A percentile compares a stretch with the other conserved stretches of the same genome.
Evolutionary conservation across 1,140 invertebrate genomes (phyloP).

Genomic region (Paramacrobiotus metropolitanus): DNA sequence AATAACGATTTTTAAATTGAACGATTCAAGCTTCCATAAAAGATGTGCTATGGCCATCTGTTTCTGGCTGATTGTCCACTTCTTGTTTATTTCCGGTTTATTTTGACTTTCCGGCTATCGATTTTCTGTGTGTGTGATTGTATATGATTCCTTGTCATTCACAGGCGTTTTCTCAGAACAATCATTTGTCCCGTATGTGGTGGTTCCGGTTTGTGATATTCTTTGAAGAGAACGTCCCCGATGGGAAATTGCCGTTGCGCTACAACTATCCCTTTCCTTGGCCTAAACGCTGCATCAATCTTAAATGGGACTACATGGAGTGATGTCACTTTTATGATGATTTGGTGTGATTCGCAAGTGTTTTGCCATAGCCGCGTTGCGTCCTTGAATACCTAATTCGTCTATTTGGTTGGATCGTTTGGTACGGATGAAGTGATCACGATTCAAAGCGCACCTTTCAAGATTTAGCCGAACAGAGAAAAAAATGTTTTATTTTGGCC

Average conservation of each 20-base stretch:
- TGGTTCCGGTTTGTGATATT: conserved; percentile 59
- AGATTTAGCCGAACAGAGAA: too few relatives aligned
- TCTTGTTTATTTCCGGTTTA: too few relatives aligned
- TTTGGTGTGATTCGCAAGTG: too few relatives aligned
- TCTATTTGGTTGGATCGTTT: too few relatives aligned
- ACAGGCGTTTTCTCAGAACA: conserved; percentile 35
- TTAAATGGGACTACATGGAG: background rate
- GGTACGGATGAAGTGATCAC: too few relatives aligned
- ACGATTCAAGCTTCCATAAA: too few relatives aligned
- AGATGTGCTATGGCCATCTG: too few relatives aligned
- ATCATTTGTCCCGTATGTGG: conserved; percentile 49
- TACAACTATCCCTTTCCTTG: background rate
- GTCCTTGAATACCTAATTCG: background rate
- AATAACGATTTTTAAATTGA: too few relatives aligned
- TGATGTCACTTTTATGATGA: too few relatives aligned
- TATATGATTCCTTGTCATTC: conserved; percentile 13
- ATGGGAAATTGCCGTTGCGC: background rate
- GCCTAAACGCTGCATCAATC: background rate
- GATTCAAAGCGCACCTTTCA: too few relatives aligned
- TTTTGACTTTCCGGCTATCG: background rate
- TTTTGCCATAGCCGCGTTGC: background rate
- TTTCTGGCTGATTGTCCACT: too few relatives aligned
- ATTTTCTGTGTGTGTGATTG: background rate
- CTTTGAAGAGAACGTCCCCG: conserved; percentile 32
- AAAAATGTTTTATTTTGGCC: too few relatives aligned